Percentiles rank a stretch among this genome's conserved stretches.
Evolutionary conservation across 2,888 invertebrate genomes (phyloP).

Genomic region (Epinotia ramella): DNA sequence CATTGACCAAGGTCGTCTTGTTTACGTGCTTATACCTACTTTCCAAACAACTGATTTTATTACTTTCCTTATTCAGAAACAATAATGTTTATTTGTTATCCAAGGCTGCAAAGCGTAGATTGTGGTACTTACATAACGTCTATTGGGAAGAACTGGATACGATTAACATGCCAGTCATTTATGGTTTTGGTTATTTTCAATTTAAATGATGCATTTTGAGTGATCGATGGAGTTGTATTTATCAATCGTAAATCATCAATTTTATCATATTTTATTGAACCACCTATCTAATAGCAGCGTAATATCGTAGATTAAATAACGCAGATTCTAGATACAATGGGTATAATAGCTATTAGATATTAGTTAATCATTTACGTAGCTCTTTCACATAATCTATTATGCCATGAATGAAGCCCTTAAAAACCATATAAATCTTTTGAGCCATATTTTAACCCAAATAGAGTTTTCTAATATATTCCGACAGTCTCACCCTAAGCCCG

Average conservation of each 20-base stretch:
- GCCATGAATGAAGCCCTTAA: neutral
- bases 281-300: too few species aligned
- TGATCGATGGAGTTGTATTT: neutral
- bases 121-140: too few species aligned
- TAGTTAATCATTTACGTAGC: too few species aligned
- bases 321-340: too few species aligned
- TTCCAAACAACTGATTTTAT: slow-evolving; percentile 32
- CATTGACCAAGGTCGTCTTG: slow-evolving; percentile 21
- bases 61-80: slow-evolving; percentile 7
- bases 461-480: slow-evolving; percentile 29
- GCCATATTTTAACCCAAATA: slow-evolving; percentile 3
- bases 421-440: neutral
- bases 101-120: too few species aligned
- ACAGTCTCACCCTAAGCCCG: slow-evolving; percentile 53
- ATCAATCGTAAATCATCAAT: neutral
- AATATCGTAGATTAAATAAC: too few species aligned
- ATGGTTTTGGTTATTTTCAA: too few species aligned
- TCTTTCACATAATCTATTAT: too few species aligned
- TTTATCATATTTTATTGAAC: too few species aligned
- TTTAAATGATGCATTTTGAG: too few species aligned
- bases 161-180: neutral
- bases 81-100: neutral
- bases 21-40: slow-evolving; percentile 14
- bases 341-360: too few species aligned
- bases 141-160: too few species aligned